phyloP scores from a whole-genome alignment of 1,140 invertebrate genomes.

The Tetragnatha versicolor region DNA sequence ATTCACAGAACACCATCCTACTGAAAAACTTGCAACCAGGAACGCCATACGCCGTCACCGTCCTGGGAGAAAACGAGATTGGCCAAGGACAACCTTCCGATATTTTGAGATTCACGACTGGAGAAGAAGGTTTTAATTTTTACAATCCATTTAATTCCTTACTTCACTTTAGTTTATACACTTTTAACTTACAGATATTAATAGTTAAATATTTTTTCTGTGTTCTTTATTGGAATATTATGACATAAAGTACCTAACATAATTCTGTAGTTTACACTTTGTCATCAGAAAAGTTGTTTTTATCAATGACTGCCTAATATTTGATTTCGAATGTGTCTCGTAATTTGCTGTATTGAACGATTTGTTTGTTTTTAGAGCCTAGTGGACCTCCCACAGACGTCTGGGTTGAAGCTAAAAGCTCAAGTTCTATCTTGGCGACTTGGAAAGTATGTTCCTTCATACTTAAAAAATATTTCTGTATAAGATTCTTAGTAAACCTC shows the following conservation, averaged over 20 bases:
- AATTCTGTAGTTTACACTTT: no score
- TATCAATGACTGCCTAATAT: no score
- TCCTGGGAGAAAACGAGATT: constrained; percentile 94
- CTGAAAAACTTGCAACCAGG: constrained; percentile 77
- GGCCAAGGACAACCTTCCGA: constrained; percentile 90
- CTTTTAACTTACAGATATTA: no score
- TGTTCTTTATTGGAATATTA: not conserved
- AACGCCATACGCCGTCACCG: constrained; percentile 89
- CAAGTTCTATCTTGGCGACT: constrained; percentile 57
- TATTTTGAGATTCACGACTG: constrained; percentile 89
- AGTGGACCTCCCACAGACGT: constrained; percentile 59
- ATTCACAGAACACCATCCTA: constrained; percentile 45
- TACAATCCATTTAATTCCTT: no score
- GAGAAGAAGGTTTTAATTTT: constrained; percentile 86
- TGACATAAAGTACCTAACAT: not conserved
- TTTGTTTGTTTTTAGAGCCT: constrained; percentile 60
- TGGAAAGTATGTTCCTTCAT: constrained; percentile 66
- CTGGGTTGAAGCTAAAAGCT: constrained; percentile 56
- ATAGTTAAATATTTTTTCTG: no score
- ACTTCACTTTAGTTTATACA: no score
- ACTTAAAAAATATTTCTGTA: no score
- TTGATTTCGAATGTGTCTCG: no score
- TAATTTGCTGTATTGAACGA: not conserved
- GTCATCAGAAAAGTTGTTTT: no score
- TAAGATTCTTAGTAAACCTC: no score